These are phyloP conservation scores for Hydrotaea cyrtoneurina DNA, from an alignment of 2,888 invertebrate species.

Conservation along the genomic window DNA sequence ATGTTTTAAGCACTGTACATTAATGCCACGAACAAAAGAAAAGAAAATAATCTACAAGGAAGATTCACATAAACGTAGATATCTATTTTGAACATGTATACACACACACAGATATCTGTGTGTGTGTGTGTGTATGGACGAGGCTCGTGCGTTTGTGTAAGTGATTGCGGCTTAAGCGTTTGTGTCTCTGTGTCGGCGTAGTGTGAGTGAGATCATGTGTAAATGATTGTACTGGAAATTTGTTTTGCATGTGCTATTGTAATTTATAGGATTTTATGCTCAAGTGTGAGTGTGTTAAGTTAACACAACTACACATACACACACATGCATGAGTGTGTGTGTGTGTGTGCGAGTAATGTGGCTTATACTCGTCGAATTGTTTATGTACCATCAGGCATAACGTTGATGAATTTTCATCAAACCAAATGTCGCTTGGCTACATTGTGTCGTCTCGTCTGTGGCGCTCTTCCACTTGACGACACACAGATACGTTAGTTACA, in stretches of 20 bases:
- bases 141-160: neutral
- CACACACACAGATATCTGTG: too few species aligned
- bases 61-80: too few species aligned
- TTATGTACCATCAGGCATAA: too few species aligned
- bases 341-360: conserved; percentile 28
- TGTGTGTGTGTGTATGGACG: too few species aligned
- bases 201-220: conserved; percentile 17
- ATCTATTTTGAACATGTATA: too few species aligned
- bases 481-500: too few species aligned
- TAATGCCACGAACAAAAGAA: too few species aligned
- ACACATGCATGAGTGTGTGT: neutral
- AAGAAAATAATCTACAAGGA: too few species aligned
- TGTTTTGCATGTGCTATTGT: conserved; percentile 34
- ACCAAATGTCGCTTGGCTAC: neutral
- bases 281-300: neutral
- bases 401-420: conserved; percentile 14
- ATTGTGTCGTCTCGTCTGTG: neutral
- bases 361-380: neutral
- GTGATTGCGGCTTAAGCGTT: neutral
- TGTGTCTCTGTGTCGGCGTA: neutral
- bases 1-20: too few species aligned
- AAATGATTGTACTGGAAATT: conserved; percentile 13
- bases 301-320: neutral
- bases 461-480: neutral
- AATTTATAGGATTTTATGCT: conserved; percentile 43